Evolutionary conservation across 2,888 invertebrate genomes (phyloP).

Genomic region (Tinea semifulvella): DNA sequence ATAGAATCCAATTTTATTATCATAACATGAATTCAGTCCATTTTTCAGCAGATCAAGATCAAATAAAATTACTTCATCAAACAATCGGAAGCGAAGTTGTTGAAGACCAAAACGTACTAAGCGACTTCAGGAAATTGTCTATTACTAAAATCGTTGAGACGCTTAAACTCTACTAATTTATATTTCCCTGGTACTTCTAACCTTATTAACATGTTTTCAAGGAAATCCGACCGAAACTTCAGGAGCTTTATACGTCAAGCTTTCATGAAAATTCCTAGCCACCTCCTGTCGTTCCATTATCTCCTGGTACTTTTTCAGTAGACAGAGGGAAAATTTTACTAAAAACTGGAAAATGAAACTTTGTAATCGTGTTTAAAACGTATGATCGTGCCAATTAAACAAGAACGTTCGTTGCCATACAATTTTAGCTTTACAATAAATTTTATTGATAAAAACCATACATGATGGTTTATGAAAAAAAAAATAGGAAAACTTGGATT

Average conservation of each 20-base stretch:
- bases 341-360: neutral
- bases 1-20: neutral
- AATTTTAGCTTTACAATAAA: too few relatives aligned
- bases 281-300: neutral
- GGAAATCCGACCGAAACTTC: slow-evolving; percentile 30
- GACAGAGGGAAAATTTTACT: slow-evolving; percentile 4
- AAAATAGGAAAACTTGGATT: too few relatives aligned
- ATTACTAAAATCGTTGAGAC: slow-evolving; percentile 6
- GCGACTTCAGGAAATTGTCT: slow-evolving; percentile 4
- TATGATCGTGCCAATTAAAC: too few relatives aligned
- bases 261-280: neutral
- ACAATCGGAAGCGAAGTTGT: neutral
- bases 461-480: too few relatives aligned
- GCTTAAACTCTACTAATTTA: slow-evolving; percentile 23
- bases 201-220: slow-evolving; percentile 63
- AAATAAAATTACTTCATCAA: too few relatives aligned
- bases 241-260: neutral
- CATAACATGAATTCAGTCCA: neutral
- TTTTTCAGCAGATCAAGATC: too few relatives aligned
- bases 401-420: too few relatives aligned
- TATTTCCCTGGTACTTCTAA: slow-evolving; percentile 53
- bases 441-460: too few relatives aligned
- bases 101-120: neutral
- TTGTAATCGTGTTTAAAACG: neutral
- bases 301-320: slow-evolving; percentile 6